These are phyloP conservation scores for Hoplodrina ambigua DNA, from an alignment of 2,888 invertebrate genomes.

Conservation along the genomic window DNA sequence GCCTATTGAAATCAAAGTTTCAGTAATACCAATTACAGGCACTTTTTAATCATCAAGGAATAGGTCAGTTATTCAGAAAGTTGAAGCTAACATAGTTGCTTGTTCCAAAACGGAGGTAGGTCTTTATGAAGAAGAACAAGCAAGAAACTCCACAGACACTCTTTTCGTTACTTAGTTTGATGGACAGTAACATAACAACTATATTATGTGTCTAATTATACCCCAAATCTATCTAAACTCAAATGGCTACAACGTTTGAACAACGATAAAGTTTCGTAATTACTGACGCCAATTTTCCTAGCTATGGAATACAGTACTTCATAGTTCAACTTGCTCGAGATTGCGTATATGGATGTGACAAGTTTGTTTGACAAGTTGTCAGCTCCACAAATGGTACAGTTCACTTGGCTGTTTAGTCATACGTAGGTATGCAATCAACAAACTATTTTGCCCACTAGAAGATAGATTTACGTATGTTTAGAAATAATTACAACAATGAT, in stretches of 20 bases:
- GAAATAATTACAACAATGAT: too few species aligned
- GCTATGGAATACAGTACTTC: neutral
- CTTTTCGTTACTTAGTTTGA: too few species aligned
- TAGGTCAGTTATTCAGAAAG: too few species aligned
- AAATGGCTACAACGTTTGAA: neutral
- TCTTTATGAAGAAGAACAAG: too few species aligned
- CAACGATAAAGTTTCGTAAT: conserved; percentile 19
- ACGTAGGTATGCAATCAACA: conserved; percentile 4
- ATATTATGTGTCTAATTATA: too few species aligned
- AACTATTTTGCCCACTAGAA: neutral
- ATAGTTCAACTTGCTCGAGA: conserved; percentile 11
- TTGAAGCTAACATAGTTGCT: too few species aligned
- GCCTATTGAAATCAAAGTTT: too few species aligned
- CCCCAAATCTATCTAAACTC: neutral
- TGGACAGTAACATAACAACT: too few species aligned
- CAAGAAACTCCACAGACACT: too few species aligned
- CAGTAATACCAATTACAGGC: too few species aligned
- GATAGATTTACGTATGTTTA: neutral
- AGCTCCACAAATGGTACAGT: neutral
- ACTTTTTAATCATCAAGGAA: too few species aligned
- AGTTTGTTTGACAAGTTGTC: conserved; percentile 36
- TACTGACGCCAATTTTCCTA: conserved; percentile 3
- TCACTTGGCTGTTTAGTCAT: conserved; percentile 1
- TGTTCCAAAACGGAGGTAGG: too few species aligned
- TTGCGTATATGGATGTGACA: conserved; percentile 5